Evolutionary conservation across 2,797 vertebrate genomes (phyloP), one percentile per base, ranked within the genome.

Genomic region (Ambastaia sidthimunki): DNA sequence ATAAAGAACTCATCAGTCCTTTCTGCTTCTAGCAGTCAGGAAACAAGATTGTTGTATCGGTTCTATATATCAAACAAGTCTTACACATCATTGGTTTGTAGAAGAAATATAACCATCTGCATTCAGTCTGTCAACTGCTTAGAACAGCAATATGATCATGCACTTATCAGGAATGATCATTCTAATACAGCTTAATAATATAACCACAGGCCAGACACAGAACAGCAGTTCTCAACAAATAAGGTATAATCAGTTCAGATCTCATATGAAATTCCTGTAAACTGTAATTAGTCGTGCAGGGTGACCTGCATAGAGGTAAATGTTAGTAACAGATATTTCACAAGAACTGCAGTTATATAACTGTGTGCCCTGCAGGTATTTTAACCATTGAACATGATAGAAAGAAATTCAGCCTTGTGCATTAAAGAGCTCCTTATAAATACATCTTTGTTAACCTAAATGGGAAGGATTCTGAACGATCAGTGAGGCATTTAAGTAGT

Each of bases 1-100:
- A 4, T 60, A 54, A 4, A 75, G 4, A 34, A 52, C 28, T 76
- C 48, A 76, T 75, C 50, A 41, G 63, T 68, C 63, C 48, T 25
- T 18, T 66, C 3, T 55, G 28, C 15, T 48, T 66, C 13, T 7
- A 66, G 28, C 48, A 52, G 41, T 65, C 60, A 52, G 48, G 28
- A 19, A 66, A 47, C 34, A 44, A 16, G 13, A 21, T 37, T 55
- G 23, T 55, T 3, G 25, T 13, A 59, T 18, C 41, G n/a, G 5
- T 41, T 55, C 2, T 7, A 31, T 62, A 18, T 50, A 18, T 15
- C 23, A 60, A 23, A 44, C 47, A 6, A 48, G 5, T 18, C 41
- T 59, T 50, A 16, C 48, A 18, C 59, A 62, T 25, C 19, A 57
- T 25, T 74, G 25, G n/a, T 65, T 25, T 50, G 18, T 12, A 73